Percentiles rank a stretch among this genome's conserved stretches.
phyloP scores from a whole-genome alignment of 2,888 invertebrate genomes.

The Pandemis cinnamomeana region DNA sequence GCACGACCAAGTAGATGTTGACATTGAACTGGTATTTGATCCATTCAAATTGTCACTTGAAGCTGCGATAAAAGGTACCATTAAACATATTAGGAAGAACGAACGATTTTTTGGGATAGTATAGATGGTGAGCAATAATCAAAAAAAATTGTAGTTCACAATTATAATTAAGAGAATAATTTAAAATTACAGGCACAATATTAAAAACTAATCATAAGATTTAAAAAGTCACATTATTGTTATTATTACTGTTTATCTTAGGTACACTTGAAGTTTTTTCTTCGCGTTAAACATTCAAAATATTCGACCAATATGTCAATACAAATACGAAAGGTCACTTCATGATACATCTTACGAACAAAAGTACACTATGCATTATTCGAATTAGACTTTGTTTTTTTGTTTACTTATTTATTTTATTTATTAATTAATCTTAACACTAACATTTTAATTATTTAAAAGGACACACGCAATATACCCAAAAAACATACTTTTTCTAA shows the following conservation, averaged over 20 bases:
- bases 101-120: no score
- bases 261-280: background rate
- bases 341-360: no score
- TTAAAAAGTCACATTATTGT: background rate
- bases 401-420: no score
- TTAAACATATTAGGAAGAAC: background rate
- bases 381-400: background rate
- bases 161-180: conserved; percentile 1
- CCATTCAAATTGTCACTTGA: background rate
- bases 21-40: background rate
- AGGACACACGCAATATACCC: no score
- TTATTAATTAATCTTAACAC: no score
- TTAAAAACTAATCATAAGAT: background rate
- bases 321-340: background rate
- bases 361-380: no score
- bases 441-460: no score
- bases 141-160: background rate
- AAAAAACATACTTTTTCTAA: background rate
- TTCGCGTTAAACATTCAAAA: background rate
- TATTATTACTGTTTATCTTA: no score
- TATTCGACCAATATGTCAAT: background rate
- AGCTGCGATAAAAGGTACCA: background rate
- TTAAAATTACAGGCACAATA: conserved; percentile 1
- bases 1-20: conserved; percentile 22
- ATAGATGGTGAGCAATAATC: background rate